phyloP scores from a whole-genome alignment of 2,888 invertebrate species.

The Netelia inedita region DNA sequence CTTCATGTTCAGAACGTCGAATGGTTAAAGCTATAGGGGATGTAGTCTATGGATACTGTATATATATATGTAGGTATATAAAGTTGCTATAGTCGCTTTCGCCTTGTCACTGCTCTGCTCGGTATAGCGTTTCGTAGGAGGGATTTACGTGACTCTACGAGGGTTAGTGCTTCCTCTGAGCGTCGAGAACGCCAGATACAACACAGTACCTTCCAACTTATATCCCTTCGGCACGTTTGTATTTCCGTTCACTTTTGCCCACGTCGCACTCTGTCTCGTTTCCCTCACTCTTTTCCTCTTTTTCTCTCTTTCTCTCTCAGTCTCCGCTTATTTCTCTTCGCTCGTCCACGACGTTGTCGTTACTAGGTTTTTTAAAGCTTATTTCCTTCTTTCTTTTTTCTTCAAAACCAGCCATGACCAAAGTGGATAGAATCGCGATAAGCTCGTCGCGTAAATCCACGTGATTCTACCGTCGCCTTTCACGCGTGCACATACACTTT shows the following conservation, averaged over 20 bases:
- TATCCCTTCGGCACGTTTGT: constrained; percentile 60
- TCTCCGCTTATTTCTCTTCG: constrained; percentile 12
- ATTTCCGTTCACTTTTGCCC: constrained; percentile 59
- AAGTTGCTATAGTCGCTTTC: background rate
- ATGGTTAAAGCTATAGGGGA: background rate
- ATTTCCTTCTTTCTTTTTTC: constrained; percentile 5
- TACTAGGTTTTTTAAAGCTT: constrained; percentile 1
- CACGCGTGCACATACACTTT: constrained; percentile 19
- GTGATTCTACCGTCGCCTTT: constrained; percentile 35
- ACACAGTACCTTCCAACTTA: constrained; percentile 56
- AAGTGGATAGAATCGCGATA: constrained; percentile 65
- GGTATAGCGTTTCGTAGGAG: constrained; percentile 43
- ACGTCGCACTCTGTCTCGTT: constrained; percentile 28
- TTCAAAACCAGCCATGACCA: constrained; percentile 32
- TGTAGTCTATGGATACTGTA: background rate
- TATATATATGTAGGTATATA: background rate
- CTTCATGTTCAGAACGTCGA: background rate
- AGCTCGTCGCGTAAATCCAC: constrained; percentile 62
- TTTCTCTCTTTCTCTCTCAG: constrained; percentile 9
- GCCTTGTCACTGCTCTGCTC: constrained; percentile 26
- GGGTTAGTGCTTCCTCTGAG: constrained; percentile 51
- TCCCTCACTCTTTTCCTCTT: background rate
- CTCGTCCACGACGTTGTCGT: constrained; percentile 8
- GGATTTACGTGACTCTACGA: constrained; percentile 65
- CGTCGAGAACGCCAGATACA: constrained; percentile 10